Evolutionary conservation across 2,797 vertebrate genomes (phyloP).

Genomic region (Balearica regulorum): DNA sequence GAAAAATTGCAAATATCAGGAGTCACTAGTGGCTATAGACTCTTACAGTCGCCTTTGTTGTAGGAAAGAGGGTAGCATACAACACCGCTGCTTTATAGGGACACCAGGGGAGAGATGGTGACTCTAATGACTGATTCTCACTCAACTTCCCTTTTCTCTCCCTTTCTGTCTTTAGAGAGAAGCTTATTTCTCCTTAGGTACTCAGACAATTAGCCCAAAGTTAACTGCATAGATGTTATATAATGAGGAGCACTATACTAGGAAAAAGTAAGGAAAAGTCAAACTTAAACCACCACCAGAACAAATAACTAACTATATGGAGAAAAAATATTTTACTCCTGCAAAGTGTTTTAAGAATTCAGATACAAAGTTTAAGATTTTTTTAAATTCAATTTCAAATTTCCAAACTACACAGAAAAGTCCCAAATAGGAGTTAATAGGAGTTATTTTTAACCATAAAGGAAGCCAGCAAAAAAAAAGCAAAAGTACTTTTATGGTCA

Average conservation of each 20-base stretch:
- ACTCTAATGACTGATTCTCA: not conserved
- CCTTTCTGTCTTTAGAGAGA: not conserved
- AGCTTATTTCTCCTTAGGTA: not conserved
- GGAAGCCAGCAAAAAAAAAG: not conserved
- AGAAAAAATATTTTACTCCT: not conserved
- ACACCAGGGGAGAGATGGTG: not conserved
- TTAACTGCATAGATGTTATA: not conserved
- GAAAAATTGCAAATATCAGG: not conserved
- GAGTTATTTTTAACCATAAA: slow-evolving; percentile 11
- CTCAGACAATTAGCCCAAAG: not conserved
- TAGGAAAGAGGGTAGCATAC: not conserved
- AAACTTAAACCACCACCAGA: not conserved
- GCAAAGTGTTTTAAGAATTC: not conserved
- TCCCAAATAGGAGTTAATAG: not conserved
- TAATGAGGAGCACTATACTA: not conserved
- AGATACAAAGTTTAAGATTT: not conserved
- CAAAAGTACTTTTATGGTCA: not conserved
- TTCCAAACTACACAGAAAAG: not conserved
- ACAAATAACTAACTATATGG: not conserved
- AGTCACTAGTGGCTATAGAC: not conserved
- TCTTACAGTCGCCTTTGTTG: rapidly evolving
- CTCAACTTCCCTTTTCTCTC: not conserved
- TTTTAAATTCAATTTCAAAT: not conserved
- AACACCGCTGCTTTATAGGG: not conserved
- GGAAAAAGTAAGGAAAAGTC: not conserved